Conservation (phyloP, 2,113 vertebrate species). For the Gambusia affinis region DNA sequence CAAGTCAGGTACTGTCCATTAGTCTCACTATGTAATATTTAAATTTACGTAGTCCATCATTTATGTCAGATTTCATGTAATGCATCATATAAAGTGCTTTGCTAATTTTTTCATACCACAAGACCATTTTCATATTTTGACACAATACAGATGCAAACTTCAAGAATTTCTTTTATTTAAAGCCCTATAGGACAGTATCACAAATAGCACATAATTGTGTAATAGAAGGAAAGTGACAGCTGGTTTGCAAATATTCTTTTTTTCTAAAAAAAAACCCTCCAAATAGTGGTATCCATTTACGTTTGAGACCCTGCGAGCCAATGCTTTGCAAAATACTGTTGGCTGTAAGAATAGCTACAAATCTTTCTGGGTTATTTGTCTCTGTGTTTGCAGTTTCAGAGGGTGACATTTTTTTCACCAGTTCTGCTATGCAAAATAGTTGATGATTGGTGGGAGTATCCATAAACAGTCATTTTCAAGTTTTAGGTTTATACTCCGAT, state of each 20-base stretch:
- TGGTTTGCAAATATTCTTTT: not conserved
- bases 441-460: not conserved
- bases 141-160: not conserved
- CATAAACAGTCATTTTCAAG: not conserved
- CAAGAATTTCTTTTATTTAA: not conserved
- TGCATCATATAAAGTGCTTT: not conserved
- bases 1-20: constrained; percentile 6
- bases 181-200: no score
- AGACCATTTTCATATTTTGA: not conserved
- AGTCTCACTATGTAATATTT: not conserved
- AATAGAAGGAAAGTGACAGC: not conserved
- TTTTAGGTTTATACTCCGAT: not conserved
- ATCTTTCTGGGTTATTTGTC: no score
- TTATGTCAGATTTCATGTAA: constrained; percentile 11
- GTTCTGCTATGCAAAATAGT: not conserved
- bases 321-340: no score
- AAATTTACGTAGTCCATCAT: not conserved
- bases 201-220: not conserved
- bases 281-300: no score
- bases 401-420: no score
- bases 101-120: not conserved
- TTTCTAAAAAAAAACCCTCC: not conserved
- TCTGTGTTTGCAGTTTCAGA: no score
- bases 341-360: no score
- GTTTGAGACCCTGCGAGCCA: no score